Percentiles rank a stretch among this genome's conserved stretches.
Conservation (phyloP, 1,140 invertebrate species). For the Cotesia glomerata region DNA sequence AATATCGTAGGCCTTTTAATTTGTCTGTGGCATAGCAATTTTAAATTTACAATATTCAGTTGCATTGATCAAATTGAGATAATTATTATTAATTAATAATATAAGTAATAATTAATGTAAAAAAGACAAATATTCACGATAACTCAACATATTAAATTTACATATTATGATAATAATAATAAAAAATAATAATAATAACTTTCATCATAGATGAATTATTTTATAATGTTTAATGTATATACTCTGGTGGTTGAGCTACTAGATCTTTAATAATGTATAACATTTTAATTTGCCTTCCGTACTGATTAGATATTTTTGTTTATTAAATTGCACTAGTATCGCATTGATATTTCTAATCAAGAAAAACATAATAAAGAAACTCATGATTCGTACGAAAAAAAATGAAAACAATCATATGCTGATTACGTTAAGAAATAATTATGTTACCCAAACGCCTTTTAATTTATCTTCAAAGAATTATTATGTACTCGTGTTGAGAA, state of each 20-base stretch:
- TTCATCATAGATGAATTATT: neutral
- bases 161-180: neutral
- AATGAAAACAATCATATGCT: neutral
- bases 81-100: no score
- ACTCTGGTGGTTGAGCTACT: no score
- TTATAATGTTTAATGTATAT: neutral
- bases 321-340: slow-evolving; percentile 57
- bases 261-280: no score
- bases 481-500: slow-evolving; percentile 54
- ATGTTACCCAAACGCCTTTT: neutral
- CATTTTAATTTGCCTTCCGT: slow-evolving; percentile 44
- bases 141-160: slow-evolving; percentile 27
- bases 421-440: neutral
- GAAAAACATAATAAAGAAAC: slow-evolving; percentile 1
- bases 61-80: slow-evolving; percentile 28
- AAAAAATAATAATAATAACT: neutral
- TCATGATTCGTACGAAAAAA: neutral
- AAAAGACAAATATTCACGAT: neutral
- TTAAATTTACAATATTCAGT: slow-evolving; percentile 49
- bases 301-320: slow-evolving; percentile 20
- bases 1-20: slow-evolving; percentile 57
- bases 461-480: slow-evolving; percentile 51
- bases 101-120: neutral
- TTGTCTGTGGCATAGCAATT: slow-evolving; percentile 36
- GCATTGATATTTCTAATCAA: slow-evolving; percentile 44